phyloP scores from a whole-genome alignment of 2,888 invertebrate genomes.

The Homarus gammarus region DNA sequence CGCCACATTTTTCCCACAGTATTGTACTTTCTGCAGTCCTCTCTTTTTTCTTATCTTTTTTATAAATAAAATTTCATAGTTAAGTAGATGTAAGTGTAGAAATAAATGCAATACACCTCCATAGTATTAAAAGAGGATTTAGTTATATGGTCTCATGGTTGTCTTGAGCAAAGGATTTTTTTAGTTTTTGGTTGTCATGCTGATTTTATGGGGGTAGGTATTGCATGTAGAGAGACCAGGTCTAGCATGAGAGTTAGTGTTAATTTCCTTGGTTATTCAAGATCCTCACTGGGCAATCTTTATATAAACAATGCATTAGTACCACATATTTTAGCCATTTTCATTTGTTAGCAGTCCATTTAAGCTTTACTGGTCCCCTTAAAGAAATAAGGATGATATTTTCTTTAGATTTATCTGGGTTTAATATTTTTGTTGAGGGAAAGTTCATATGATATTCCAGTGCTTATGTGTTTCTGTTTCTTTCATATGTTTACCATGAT shows the following conservation, averaged over 20 bases:
- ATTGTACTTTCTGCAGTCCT: neutral
- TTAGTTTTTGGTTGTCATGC: neutral
- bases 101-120: neutral
- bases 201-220: neutral
- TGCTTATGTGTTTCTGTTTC: neutral
- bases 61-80: no score
- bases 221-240: neutral
- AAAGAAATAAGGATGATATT: neutral
- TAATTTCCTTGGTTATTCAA: neutral
- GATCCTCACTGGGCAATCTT: neutral
- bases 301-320: neutral
- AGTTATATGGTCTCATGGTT: neutral
- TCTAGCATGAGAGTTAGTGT: neutral
- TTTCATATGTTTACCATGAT: neutral
- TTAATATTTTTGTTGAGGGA: neutral
- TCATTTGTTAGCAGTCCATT: neutral
- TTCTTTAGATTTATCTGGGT: no score
- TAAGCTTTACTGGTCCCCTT: neutral
- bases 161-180: neutral
- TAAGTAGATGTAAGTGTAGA: neutral
- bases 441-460: neutral
- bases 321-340: neutral
- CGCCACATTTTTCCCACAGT: neutral
- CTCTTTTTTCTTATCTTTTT: neutral
- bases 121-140: neutral